Evolutionary conservation across 1,140 invertebrate species (phyloP).

Genomic region (Wasmannia auropunctata): DNA sequence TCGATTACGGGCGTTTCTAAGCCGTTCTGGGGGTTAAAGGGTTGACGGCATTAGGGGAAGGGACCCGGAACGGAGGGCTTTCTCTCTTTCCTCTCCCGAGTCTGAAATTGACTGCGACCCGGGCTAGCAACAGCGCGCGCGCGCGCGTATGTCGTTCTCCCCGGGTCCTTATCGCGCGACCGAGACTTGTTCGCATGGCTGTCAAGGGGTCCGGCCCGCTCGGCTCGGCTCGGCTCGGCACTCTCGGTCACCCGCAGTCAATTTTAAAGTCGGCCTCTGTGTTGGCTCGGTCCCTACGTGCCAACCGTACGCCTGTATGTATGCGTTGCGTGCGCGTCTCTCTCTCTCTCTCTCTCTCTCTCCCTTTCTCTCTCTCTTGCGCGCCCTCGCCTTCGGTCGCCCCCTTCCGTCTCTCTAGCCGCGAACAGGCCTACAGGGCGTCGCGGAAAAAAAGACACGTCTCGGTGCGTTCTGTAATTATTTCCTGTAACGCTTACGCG

Average conservation of each 20-base stretch:
- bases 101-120: slow-evolving; percentile 71
- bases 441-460: slow-evolving; percentile 40
- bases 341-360: slow-evolving; percentile 45
- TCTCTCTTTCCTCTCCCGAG: slow-evolving; percentile 31
- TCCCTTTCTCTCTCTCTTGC: slow-evolving; percentile 18
- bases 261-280: slow-evolving; percentile 68
- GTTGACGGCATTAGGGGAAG: slow-evolving; percentile 17
- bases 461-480: neutral
- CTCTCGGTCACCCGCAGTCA: slow-evolving; percentile 73
- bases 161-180: slow-evolving; percentile 76
- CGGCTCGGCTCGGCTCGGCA: slow-evolving; percentile 49
- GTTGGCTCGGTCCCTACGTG: slow-evolving; percentile 20
- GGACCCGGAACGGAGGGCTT: neutral
- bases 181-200: slow-evolving; percentile 78
- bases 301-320: slow-evolving; percentile 3
- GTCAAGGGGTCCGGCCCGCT: slow-evolving; percentile 75
- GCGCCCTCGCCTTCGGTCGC: neutral
- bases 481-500: slow-evolving; percentile 11
- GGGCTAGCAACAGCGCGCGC: slow-evolving; percentile 77
- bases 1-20: neutral
- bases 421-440: slow-evolving; percentile 38
- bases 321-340: slow-evolving; percentile 35
- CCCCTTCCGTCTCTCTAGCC: neutral
- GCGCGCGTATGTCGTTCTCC: slow-evolving; percentile 1
- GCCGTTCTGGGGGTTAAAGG: slow-evolving; percentile 15